phyloP scores from a whole-genome alignment of 2,113 vertebrate genomes.

The Raja brachyura region DNA sequence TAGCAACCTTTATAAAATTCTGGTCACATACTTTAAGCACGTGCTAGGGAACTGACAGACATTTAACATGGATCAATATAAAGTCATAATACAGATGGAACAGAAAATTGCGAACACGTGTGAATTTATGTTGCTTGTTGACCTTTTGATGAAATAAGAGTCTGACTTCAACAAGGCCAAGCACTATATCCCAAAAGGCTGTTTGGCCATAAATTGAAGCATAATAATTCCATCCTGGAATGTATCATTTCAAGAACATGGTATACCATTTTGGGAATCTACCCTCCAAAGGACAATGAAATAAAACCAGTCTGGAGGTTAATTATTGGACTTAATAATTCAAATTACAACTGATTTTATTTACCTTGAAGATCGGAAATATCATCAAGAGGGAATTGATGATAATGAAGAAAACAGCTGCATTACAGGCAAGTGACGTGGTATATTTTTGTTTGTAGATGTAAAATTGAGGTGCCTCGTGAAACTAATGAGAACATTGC shows the following conservation, averaged over 20 bases:
- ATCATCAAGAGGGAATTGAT: neutral
- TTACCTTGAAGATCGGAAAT: neutral
- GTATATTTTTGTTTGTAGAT: neutral
- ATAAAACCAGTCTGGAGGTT: neutral
- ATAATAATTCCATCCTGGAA: neutral
- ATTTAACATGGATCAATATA: neutral
- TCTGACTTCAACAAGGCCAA: slow-evolving; percentile 1
- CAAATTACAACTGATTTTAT: neutral
- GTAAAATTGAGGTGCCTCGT: neutral
- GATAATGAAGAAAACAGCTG: neutral
- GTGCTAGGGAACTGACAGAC: neutral
- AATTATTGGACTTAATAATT: neutral
- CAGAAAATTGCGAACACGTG: neutral
- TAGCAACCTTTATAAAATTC: neutral
- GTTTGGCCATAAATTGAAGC: neutral
- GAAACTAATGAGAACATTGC: neutral
- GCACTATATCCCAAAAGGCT: neutral
- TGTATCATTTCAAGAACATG: neutral
- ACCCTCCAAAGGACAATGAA: neutral
- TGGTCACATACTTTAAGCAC: neutral
- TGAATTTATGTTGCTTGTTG: neutral
- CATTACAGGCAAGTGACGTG: neutral
- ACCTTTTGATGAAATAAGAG: neutral
- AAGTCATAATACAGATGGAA: neutral
- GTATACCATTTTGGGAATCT: neutral